Percentiles rank a stretch among this genome's conserved stretches.
phyloP scores from a whole-genome alignment of 2,797 vertebrate species.

The Paedocypris micromegethes region DNA sequence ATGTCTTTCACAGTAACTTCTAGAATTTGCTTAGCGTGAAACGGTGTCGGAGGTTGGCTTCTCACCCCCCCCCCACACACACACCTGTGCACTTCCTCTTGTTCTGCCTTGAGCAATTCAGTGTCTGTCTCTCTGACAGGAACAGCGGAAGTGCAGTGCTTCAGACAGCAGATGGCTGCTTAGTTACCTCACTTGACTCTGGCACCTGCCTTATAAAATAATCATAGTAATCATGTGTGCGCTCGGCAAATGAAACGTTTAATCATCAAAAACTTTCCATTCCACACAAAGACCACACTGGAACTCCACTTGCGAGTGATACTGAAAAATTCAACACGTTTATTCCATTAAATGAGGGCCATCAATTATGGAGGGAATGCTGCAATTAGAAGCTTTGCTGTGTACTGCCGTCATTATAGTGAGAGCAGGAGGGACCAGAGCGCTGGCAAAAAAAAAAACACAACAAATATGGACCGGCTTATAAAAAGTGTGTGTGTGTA shows the following conservation, averaged over 20 bases:
- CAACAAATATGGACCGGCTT: slow-evolving; percentile 2
- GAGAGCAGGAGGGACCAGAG: slow-evolving; percentile 4
- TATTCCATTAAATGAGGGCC: slow-evolving; percentile 26
- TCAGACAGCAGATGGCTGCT: slow-evolving; percentile 62
- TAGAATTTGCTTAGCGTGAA: background rate
- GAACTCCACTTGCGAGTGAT: slow-evolving; percentile 7
- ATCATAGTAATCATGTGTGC: slow-evolving; percentile 22
- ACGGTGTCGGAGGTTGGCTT: too few relatives aligned
- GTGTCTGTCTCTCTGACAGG: slow-evolving; percentile 55
- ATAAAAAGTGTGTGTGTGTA: slow-evolving; percentile 27
- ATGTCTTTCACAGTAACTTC: background rate
- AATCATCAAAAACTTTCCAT: slow-evolving; percentile 19
- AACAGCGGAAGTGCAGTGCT: slow-evolving; percentile 54
- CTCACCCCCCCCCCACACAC: slow-evolving; percentile 25
- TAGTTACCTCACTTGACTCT: slow-evolving; percentile 63
- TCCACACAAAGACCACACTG: background rate
- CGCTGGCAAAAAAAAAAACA: slow-evolving; percentile 25
- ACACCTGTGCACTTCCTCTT: slow-evolving; percentile 61
- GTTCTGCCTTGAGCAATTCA: slow-evolving; percentile 62
- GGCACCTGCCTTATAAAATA: slow-evolving; percentile 56
- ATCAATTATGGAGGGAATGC: slow-evolving; percentile 32
- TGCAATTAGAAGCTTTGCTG: slow-evolving; percentile 16
- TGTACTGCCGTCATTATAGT: background rate
- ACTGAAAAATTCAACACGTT: slow-evolving; percentile 29
- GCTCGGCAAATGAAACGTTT: slow-evolving; percentile 24